Percentiles rank a stretch among this genome's conserved stretches.
These are phyloP conservation scores for Tenthredo livida DNA, from an alignment of 2,888 invertebrate genomes.

Conservation along the genomic window DNA sequence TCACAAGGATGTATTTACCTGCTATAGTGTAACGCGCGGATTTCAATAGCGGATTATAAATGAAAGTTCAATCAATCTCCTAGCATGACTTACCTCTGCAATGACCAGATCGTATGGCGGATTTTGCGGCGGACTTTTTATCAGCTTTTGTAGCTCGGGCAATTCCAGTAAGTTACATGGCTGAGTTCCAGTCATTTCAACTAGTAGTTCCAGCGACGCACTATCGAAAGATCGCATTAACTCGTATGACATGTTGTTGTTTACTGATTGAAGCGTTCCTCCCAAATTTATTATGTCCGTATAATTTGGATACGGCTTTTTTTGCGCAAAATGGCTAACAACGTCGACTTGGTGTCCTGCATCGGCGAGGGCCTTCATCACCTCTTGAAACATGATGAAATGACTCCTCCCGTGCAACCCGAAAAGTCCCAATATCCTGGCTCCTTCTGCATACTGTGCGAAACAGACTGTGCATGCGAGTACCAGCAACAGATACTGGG, in stretches of 20 bases:
- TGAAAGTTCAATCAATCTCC: background rate
- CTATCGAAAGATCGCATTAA: background rate
- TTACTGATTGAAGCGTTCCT: slow-evolving; percentile 58
- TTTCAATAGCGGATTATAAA: background rate
- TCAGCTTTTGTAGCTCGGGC: slow-evolving; percentile 59
- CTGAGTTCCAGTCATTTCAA: slow-evolving; percentile 43
- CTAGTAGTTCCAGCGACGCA: slow-evolving; percentile 6
- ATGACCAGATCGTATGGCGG: slow-evolving; percentile 68
- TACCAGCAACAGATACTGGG: background rate
- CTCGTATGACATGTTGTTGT: slow-evolving; percentile 68
- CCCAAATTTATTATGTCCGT: slow-evolving; percentile 60
- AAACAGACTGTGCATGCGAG: background rate
- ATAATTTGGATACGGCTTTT: slow-evolving; percentile 69
- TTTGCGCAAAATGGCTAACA: slow-evolving; percentile 69
- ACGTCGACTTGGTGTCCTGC: slow-evolving; percentile 79
- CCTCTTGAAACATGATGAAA: slow-evolving; percentile 76
- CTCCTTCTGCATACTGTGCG: background rate
- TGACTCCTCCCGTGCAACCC: slow-evolving; percentile 79
- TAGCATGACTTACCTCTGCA: slow-evolving; percentile 62
- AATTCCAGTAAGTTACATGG: slow-evolving; percentile 58
- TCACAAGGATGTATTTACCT: background rate
- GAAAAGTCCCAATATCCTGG: slow-evolving; percentile 78
- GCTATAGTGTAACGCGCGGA: background rate
- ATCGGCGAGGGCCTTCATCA: slow-evolving; percentile 77
- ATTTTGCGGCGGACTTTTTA: slow-evolving; percentile 64